phyloP scores from a whole-genome alignment of 1,140 invertebrate species.

The Micrasema longulum region DNA sequence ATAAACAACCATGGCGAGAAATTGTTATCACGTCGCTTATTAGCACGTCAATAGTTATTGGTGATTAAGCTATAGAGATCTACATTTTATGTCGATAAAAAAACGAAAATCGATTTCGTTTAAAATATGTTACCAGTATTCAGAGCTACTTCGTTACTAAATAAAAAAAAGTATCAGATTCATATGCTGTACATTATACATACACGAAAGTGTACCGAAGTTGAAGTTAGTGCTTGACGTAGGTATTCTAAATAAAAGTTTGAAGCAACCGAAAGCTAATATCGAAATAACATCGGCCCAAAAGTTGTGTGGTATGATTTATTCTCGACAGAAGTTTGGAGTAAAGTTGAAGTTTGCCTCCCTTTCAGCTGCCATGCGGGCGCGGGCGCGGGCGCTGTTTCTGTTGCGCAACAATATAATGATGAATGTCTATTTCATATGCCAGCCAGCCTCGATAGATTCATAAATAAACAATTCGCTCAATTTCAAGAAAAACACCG shows the following conservation, averaged over 20 bases:
- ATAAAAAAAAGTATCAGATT: too few species aligned
- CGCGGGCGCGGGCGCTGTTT: slow-evolving; percentile 34
- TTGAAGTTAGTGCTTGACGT: slow-evolving; percentile 8
- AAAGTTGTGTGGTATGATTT: slow-evolving; percentile 52
- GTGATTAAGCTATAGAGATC: too few species aligned
- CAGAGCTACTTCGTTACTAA: too few species aligned
- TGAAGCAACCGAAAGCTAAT: slow-evolving; percentile 49
- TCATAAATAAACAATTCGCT: slow-evolving; percentile 54
- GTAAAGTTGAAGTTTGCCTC: slow-evolving; percentile 41
- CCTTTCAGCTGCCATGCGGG: slow-evolving; percentile 30
- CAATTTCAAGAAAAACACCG: slow-evolving; percentile 41
- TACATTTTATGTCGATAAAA: too few species aligned
- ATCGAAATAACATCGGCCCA: slow-evolving; percentile 53
- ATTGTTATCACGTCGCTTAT: too few species aligned
- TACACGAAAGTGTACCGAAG: too few species aligned
- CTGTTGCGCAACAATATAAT: too few species aligned
- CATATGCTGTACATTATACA: too few species aligned
- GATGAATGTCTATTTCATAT: slow-evolving; percentile 55
- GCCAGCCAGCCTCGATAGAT: slow-evolving; percentile 51
- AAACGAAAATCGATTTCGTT: too few species aligned
- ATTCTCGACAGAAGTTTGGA: slow-evolving; percentile 49
- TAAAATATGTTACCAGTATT: too few species aligned
- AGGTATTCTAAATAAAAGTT: slow-evolving; percentile 39
- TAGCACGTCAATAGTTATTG: too few species aligned
- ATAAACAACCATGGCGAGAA: too few species aligned